Evolutionary conservation across 2,797 vertebrate species (phyloP).

Genomic region (Threskiornis aethiopicus): DNA sequence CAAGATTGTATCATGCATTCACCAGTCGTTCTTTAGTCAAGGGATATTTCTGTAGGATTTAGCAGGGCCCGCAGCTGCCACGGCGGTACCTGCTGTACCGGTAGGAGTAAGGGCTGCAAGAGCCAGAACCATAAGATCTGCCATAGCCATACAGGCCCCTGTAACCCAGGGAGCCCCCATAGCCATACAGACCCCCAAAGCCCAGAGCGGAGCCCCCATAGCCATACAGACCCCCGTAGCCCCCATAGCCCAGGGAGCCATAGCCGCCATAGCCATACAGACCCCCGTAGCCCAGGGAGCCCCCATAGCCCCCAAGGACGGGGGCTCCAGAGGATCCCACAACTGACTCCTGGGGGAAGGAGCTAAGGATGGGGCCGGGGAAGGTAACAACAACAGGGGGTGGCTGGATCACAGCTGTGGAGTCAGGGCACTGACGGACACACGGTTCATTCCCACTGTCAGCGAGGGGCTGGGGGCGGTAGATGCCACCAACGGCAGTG

Average conservation of each 20-base stretch:
- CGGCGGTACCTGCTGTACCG: background rate
- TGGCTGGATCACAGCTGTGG: background rate
- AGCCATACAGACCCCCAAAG: background rate
- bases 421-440: background rate
- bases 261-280: background rate
- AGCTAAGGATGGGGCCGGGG: background rate
- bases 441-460: background rate
- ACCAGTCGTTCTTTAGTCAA: fast-evolving
- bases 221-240: background rate
- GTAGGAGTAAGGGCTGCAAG: background rate
- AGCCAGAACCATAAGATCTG: background rate
- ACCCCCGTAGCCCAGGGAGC: background rate
- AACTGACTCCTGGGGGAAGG: background rate
- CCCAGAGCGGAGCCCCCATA: background rate
- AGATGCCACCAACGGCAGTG: fast-evolving
- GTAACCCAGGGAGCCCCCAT: background rate
- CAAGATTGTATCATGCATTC: fast-evolving
- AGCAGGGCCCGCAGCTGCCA: background rate
- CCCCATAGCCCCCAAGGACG: fast-evolving
- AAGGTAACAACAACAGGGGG: background rate
- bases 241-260: background rate
- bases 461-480: background rate
- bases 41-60: background rate
- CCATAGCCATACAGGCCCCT: background rate
- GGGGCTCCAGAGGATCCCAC: background rate